Evolutionary conservation across 1,140 invertebrate species (phyloP).

Genomic region (Drosophila rufa): DNA sequence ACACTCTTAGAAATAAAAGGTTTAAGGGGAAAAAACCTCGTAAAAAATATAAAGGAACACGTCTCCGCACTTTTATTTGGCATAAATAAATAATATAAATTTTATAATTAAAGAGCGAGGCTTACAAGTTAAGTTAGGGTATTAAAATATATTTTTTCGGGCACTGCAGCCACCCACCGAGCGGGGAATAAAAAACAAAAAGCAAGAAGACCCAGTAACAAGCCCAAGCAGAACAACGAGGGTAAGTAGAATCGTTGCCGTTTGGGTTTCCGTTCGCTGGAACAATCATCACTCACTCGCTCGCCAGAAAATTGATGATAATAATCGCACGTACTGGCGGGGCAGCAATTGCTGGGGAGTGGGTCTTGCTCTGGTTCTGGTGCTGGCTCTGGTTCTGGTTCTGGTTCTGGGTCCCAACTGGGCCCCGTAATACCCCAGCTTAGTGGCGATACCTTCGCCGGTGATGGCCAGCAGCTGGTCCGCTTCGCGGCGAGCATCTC

Average conservation of each 20-base stretch:
- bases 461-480: slow-evolving; percentile 64
- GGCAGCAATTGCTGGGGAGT: slow-evolving; percentile 40
- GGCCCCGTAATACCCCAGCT: slow-evolving; percentile 46
- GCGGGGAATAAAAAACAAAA: neutral
- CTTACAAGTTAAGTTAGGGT: neutral
- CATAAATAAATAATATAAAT: neutral
- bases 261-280: slow-evolving; percentile 56
- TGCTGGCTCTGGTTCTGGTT: neutral
- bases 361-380: slow-evolving; percentile 21
- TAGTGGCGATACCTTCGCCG: slow-evolving; percentile 15
- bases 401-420: neutral
- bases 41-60: neutral
- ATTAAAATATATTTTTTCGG: neutral
- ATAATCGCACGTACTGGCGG: slow-evolving; percentile 75
- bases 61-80: too few species aligned
- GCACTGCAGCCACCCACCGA: slow-evolving; percentile 50
- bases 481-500: slow-evolving; percentile 1
- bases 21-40: accelerated
- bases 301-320: slow-evolving; percentile 80
- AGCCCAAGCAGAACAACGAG: slow-evolving; percentile 21
- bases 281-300: slow-evolving; percentile 77
- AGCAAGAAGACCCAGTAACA: slow-evolving; percentile 38
- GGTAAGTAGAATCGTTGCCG: slow-evolving; percentile 39
- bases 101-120: accelerated
- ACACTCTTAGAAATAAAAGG: slow-evolving; percentile 10